A percentile compares a stretch with the other conserved stretches of the same genome.
Conservation (phyloP, 2,797 vertebrate species). For the Sebastes kiyomatsui region DNA sequence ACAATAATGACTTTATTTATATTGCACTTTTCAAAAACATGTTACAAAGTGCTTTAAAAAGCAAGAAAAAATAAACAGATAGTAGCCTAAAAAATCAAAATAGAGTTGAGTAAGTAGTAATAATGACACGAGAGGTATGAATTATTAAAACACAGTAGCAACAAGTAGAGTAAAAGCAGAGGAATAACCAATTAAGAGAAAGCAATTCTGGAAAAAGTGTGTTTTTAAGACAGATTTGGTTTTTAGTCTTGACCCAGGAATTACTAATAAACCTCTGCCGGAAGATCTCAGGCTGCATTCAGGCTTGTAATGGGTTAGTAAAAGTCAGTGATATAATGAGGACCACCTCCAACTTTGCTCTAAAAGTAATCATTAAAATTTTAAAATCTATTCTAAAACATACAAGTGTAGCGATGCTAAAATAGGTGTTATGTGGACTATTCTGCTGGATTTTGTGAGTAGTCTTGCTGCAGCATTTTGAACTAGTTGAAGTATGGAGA, state of each 20-base stretch:
- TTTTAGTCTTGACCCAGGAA: neutral
- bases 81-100: too few relatives aligned
- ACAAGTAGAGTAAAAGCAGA: neutral
- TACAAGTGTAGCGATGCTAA: fast-evolving
- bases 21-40: neutral
- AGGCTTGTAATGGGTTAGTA: neutral
- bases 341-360: neutral
- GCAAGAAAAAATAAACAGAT: too few relatives aligned
- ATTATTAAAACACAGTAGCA: too few relatives aligned
- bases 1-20: neutral
- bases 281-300: neutral
- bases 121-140: too few relatives aligned
- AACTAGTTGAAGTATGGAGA: neutral
- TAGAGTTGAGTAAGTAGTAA: too few relatives aligned
- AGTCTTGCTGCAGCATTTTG: neutral
- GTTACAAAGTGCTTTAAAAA: too few relatives aligned
- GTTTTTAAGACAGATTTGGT: neutral
- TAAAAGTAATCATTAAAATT: too few relatives aligned
- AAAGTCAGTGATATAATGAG: neutral
- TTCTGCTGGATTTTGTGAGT: neutral
- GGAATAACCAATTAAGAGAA: neutral
- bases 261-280: neutral
- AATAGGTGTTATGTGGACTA: neutral
- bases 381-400: neutral
- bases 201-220: neutral